A percentile compares a stretch with the other conserved stretches of the same genome.
Evolutionary conservation across 2,113 vertebrate species (phyloP).

Genomic region (Geothlypis trichas): DNA sequence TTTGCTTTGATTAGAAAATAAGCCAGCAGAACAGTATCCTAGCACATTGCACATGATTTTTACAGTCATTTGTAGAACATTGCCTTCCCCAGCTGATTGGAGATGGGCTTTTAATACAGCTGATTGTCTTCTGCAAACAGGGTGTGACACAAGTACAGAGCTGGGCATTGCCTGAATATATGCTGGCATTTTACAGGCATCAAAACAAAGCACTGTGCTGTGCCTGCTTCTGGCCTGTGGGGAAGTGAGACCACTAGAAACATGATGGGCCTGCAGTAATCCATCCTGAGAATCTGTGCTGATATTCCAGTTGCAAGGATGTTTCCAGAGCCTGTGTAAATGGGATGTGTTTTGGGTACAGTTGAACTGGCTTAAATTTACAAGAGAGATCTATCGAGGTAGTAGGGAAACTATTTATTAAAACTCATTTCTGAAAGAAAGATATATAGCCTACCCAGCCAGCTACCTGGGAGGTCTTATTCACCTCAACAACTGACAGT

Average conservation of each 20-base stretch:
- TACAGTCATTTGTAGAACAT: neutral
- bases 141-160: neutral
- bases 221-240: neutral
- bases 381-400: neutral
- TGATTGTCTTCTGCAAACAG: neutral
- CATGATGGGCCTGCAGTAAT: neutral
- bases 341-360: neutral
- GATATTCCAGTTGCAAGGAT: neutral
- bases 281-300: neutral
- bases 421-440: neutral
- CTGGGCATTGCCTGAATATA: neutral
- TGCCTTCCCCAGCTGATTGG: neutral
- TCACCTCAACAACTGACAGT: neutral
- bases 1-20: neutral
- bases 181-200: fast-evolving
- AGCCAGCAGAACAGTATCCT: neutral
- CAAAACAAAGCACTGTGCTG: neutral
- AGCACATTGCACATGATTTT: neutral
- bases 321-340: neutral
- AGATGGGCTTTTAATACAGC: neutral
- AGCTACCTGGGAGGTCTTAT: neutral
- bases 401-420: neutral
- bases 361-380: neutral
- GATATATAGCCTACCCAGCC: neutral
- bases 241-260: neutral